Percentiles rank a stretch among this genome's conserved stretches.
Conservation (phyloP, 1,140 invertebrate species). For the Leptestheria dahalacensis region DNA sequence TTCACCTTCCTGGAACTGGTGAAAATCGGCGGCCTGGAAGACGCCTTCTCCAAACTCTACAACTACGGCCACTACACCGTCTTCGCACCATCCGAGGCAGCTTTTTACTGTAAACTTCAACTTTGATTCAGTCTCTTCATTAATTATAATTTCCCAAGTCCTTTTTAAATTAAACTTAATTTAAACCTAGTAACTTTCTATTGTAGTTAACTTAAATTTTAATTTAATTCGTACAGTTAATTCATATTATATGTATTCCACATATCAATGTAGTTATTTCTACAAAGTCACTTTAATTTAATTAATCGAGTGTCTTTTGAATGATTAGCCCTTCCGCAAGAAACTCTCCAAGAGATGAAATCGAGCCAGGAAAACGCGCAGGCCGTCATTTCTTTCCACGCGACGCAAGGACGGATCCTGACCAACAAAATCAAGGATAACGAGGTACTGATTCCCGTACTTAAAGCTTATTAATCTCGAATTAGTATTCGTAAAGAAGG, state of each 20-base stretch:
- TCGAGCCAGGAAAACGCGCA: slow-evolving; percentile 27
- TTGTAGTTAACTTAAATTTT: no score
- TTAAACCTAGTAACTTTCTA: no score
- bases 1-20: slow-evolving; percentile 29
- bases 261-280: not conserved
- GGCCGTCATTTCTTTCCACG: slow-evolving; percentile 29
- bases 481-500: no score
- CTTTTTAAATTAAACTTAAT: not conserved
- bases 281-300: not conserved
- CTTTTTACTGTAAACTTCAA: slow-evolving; percentile 31
- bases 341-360: slow-evolving; percentile 24
- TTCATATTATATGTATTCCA: slow-evolving; percentile 2
- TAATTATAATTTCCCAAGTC: no score
- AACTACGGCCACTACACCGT: slow-evolving; percentile 34
- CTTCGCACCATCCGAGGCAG: slow-evolving; percentile 36
- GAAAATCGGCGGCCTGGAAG: slow-evolving; percentile 29
- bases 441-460: no score
- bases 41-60: slow-evolving; percentile 28
- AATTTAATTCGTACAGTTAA: no score
- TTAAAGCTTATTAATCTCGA: no score
- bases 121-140: slow-evolving; percentile 10
- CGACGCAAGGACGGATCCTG: slow-evolving; percentile 25
- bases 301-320: slow-evolving; percentile 1
- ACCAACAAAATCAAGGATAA: slow-evolving; percentile 30
- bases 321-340: slow-evolving; percentile 25